Base-by-base conservation (phyloP, 2,797 vertebrate species). In the Propithecus perrieri region DNA sequence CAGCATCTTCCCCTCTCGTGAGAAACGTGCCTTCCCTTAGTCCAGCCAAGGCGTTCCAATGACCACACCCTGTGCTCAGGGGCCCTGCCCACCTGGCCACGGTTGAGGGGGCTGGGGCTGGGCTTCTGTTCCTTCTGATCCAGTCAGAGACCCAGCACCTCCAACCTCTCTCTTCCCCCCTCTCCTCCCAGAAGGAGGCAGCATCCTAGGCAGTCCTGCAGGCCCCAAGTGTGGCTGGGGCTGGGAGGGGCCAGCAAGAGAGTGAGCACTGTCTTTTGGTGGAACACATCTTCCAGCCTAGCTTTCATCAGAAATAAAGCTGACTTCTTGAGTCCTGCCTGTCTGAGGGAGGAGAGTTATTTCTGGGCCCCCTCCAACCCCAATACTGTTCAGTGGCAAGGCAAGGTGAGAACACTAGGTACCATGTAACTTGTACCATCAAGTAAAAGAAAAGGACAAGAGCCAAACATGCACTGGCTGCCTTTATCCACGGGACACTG, bases 231-330 rank as follows among this genome's bases (percentile, higher is more conserved):
- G 18, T 35, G 7, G n/a, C 6, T 7, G 28, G 30, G 71, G 6
- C 26, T 4, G 43, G 30, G 5, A 22, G 41, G 24, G 46, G 15
- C 28, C 57, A 18, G 35, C 30, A 24, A 41, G 33, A 30, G 22
- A 13, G 22, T 20, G 2, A 48, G 5, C 7, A 2, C 0, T 2
- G 7, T 15, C 33, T 55, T 35, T 57, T 4, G 12, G 5, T 5
- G 8, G 1, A 55, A 12, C 7, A 26, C 41, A 67, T 33, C 67
- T 28, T 76, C 28, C 12, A 35, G n/a, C 53, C 41, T 15, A 9
- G 55, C 30, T 38, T 26, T 74, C 43, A 28, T 38, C 50, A 33
- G 18, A 9, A n/a, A n/a, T 28, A 35, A 50, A 30, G 24, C 67
- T 20, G 72, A 18, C 59, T 17, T 57, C 76, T 67, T 30, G 55